Base-by-base conservation (phyloP, 2,888 invertebrate genomes). In the Cactoblastis cactorum region DNA sequence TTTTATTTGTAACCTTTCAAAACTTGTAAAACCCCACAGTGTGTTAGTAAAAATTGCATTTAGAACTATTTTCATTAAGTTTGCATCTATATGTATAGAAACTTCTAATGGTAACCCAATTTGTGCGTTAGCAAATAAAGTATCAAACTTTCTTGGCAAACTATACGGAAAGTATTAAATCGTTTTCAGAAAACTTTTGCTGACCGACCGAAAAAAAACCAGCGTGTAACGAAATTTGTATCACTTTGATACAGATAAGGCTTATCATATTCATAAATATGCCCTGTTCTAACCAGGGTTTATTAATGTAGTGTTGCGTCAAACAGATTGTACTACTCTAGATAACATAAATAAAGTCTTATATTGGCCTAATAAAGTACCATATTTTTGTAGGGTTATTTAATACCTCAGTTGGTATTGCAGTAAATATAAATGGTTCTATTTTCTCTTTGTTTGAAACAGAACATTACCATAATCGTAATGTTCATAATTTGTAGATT, bases 261-360 rank as follows among this genome's bases (percentile, higher is more conserved):
- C 33, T 41, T 49, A 49, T 49, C 49, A 49, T 12, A 38, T 41
- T 41, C 19, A 41, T 49, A 49, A 39, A 41, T 34, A 41, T 22
- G 33, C 34, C 22, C 11, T 34, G 34, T 49, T 49, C 33, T 34
- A 53, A 49, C 46, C 50, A 11, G 32, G 19, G 41, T 46, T 33
- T 52, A 52, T 53, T 53, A 52, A 56, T 56, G 56, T 56, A 56
- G 46, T 53, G 43, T 47, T 51, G 41, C 49, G 49, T 49, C 49
- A 41, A 49, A 41, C 49, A 18, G 49, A 49, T 49, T 49, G 47
- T 47, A 17, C 47, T 24, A 43, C 43, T 43, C 43, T 28, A 43
- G 43, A 43, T 43, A 43, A 43, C 43, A 17, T 11, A 15, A 35
- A 46, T 35, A 22, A 9, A 22, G 45, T 11, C 33, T 12, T n/a